Evolutionary conservation across 2,888 invertebrate species (phyloP), one percentile per base, ranked within the genome.

Genomic region (Xestia ashworthii): DNA sequence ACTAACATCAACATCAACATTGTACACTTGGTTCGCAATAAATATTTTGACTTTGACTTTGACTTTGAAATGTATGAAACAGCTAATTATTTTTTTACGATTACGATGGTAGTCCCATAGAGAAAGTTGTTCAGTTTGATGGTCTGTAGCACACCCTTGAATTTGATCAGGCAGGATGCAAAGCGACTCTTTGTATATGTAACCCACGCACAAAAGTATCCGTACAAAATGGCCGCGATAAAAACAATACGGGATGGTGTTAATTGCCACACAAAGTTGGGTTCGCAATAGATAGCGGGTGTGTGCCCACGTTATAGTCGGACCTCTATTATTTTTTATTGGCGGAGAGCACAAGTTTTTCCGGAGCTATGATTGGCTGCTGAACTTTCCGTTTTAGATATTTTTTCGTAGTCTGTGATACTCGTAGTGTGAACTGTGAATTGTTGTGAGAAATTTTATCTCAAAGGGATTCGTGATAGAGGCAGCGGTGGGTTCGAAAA

Each of bases 251-350:
- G 41, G 53, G 53, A 0, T 78, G 69, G 69, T 74, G 83, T 67
- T 83, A 83, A 83, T 83, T 86, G 79, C 69, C 25, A 22, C 50
- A 73, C 66, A 19, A 82, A 82, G 58, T 83, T 82, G 46, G 55
- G 25, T 58, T 64, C 74, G 65, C 25, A 69, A 76, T 32, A 67
- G 82, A 76, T 65, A 62, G 67, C 66, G n/a, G 53, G n/a, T 64
- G 67, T 58, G 71, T 83, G 67, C 50, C 19, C 19, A 48, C n/a
- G 48, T 55, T 48, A 60, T 46, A 41, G 41, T 25, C 55, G 22
- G 32, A 4, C 16, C 25, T 4, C 19, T 32, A 75, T 70, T 82
- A 66, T 86, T 83, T 75, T 65, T 66, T 74, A 38, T 74, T 66
- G 68, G 46, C n/a, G 58, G 38, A 11, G 25, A 9, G 53, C 41